Percentiles rank a stretch among this genome's conserved stretches.
Conservation (phyloP, 1,140 invertebrate species). For the Macrotrachela quadricornifera region DNA sequence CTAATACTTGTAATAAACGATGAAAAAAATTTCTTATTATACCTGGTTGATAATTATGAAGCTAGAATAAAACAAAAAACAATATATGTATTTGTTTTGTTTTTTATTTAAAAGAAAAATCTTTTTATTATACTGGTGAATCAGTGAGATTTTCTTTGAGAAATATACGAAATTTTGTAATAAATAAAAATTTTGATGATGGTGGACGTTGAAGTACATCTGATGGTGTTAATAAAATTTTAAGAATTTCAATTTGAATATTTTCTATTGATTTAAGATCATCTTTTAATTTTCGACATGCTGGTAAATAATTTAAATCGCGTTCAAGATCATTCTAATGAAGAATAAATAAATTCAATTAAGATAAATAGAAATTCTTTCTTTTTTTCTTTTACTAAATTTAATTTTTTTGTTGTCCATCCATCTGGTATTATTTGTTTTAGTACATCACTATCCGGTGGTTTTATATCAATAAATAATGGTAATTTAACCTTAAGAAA, state of each 20-base stretch:
- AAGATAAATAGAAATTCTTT: too few relatives aligned
- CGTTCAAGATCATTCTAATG: neutral
- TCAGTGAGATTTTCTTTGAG: constrained; percentile 43
- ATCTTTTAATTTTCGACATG: neutral
- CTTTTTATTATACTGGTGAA: constrained; percentile 34
- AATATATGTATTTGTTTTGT: neutral
- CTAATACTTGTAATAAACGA: constrained; percentile 38
- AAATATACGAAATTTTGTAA: constrained; percentile 47
- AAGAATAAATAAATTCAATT: neutral
- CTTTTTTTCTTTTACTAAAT: neutral
- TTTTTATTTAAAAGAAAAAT: constrained; percentile 8
- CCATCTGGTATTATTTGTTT: constrained; percentile 37
- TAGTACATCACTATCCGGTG: constrained; percentile 42
- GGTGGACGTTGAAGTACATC: constrained; percentile 41
- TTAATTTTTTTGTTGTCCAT: constrained; percentile 35
- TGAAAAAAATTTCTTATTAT: constrained; percentile 35
- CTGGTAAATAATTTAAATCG: neutral
- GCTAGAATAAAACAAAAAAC: neutral
- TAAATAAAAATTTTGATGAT: constrained; percentile 49
- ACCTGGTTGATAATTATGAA: neutral
- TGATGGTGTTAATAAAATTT: constrained; percentile 42
- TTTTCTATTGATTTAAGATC: constrained; percentile 30
- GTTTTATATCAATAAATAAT: constrained; percentile 47
- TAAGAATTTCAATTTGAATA: constrained; percentile 44
- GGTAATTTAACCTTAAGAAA: constrained; percentile 36